Evolutionary conservation across 2,113 vertebrate species (phyloP).

Genomic region (Nesoenas mayeri): DNA sequence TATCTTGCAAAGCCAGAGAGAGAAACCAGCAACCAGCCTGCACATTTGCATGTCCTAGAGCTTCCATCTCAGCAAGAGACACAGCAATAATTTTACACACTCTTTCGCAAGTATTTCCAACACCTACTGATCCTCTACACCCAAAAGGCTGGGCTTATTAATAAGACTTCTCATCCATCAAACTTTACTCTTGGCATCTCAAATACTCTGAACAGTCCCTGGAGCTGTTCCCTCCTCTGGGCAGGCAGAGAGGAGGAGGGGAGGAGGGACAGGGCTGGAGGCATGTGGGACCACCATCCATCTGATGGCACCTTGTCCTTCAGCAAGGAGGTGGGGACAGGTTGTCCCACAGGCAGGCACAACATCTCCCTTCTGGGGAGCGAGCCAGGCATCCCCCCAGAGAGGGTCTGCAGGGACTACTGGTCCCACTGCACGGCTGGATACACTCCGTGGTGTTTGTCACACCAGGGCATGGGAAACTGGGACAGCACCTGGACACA

Average conservation of each 20-base stretch:
- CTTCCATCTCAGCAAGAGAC: background rate
- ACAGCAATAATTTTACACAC: background rate
- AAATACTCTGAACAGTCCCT: background rate
- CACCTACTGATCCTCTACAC: background rate
- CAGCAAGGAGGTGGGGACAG: background rate
- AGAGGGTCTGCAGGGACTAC: background rate
- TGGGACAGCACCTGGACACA: background rate
- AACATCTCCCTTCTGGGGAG: background rate
- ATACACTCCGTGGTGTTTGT: background rate
- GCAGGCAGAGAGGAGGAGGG: background rate
- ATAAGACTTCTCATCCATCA: background rate
- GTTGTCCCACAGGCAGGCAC: background rate
- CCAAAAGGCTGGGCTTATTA: background rate
- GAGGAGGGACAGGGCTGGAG: background rate
- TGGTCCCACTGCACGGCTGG: fast-evolving
- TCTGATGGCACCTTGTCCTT: background rate
- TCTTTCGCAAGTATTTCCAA: background rate
- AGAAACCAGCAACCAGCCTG: background rate
- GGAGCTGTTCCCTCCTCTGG: background rate
- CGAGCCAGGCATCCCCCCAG: fast-evolving
- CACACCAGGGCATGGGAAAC: background rate
- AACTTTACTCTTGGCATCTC: background rate
- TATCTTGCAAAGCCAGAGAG: background rate
- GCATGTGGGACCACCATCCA: fast-evolving
- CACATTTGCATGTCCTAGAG: background rate